These are phyloP conservation scores for Timema podura DNA, from an alignment of 2,888 invertebrate species.

Conservation along the genomic window DNA sequence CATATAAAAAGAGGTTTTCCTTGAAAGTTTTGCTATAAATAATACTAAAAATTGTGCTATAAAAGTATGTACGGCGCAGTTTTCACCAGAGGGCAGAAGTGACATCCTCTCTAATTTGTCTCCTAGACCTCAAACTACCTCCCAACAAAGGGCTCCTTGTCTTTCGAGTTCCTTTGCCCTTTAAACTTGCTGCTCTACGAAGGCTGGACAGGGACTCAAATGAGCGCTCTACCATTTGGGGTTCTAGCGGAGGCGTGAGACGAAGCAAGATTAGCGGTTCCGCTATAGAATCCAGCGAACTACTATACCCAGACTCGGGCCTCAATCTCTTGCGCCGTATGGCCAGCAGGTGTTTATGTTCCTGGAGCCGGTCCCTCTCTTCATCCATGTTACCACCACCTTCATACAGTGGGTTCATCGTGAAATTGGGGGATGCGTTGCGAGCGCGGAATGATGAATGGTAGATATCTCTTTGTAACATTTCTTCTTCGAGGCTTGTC, in stretches of 20 bases:
- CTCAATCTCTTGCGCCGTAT: background rate
- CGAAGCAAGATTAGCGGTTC: constrained; percentile 22
- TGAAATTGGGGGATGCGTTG: constrained; percentile 52
- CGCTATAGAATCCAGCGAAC: constrained; percentile 29
- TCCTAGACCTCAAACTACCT: constrained; percentile 48
- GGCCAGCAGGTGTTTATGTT: background rate
- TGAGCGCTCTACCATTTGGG: constrained; percentile 54
- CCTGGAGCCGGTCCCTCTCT: background rate
- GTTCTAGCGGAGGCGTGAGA: constrained; percentile 47
- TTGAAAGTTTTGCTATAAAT: no score
- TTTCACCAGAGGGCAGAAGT: constrained; percentile 16
- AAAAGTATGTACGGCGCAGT: no score
- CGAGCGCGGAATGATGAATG: constrained; percentile 44
- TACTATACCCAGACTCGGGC: constrained; percentile 34
- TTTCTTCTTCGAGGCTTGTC: constrained; percentile 29
- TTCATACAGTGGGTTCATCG: constrained; percentile 49
- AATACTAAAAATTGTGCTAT: no score
- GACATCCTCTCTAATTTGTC: background rate
- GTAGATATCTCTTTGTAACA: constrained; percentile 29
- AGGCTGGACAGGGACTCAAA: constrained; percentile 53
- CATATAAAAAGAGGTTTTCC: no score
- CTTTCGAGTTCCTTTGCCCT: constrained; percentile 46
- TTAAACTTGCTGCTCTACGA: constrained; percentile 49
- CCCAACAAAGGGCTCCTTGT: constrained; percentile 49
- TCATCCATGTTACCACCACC: background rate